Conservation (phyloP, 2,797 vertebrate genomes). For the Balearica regulorum region DNA sequence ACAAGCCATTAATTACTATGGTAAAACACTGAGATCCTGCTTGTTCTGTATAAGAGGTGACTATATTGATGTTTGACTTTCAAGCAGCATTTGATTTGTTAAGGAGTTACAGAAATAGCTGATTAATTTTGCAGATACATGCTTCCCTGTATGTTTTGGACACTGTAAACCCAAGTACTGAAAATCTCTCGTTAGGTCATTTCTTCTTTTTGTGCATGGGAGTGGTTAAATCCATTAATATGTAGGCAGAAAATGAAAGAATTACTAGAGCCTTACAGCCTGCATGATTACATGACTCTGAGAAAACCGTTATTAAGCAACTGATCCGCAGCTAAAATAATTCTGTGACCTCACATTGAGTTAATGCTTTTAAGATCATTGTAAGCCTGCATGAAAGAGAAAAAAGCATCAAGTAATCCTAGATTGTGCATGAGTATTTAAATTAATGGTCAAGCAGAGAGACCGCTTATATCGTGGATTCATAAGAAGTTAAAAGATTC, state of each 20-base stretch:
- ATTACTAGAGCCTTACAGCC: constrained; percentile 18
- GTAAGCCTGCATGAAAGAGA: neutral
- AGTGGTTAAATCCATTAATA: neutral
- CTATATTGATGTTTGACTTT: neutral
- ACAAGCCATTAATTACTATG: neutral
- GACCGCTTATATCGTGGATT: neutral
- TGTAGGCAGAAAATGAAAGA: constrained; percentile 37
- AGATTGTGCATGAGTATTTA: constrained; percentile 3
- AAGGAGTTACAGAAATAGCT: neutral
- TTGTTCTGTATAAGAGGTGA: neutral
- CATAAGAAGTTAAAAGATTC: neutral
- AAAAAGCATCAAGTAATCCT: constrained; percentile 21
- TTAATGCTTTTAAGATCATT: constrained; percentile 38
- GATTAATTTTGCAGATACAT: neutral
- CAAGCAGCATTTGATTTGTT: neutral
- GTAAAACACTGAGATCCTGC: neutral
- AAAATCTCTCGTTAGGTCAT: neutral
- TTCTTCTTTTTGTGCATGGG: neutral
- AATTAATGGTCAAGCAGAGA: constrained; percentile 28
- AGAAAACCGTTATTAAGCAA: constrained; percentile 39
- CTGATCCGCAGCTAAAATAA: constrained; percentile 30
- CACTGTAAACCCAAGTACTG: neutral
- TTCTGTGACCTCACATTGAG: constrained; percentile 30
- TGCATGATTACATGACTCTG: neutral
- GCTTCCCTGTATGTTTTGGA: constrained; percentile 10